Conservation (phyloP, 2,797 vertebrate genomes). For the Poeciliopsis paucimaculata region DNA sequence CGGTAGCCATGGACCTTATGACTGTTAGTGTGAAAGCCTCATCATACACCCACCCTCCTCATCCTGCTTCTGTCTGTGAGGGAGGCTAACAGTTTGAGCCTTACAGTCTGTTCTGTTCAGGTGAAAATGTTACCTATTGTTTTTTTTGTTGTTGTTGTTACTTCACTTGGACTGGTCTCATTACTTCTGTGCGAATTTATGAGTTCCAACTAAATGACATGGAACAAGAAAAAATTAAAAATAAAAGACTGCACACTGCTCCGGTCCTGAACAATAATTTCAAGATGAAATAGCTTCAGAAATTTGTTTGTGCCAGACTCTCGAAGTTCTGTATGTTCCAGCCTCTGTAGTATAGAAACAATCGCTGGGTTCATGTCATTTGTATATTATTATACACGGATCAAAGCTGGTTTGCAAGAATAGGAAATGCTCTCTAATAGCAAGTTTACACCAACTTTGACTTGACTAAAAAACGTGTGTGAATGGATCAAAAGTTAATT, state of each 20-base stretch:
- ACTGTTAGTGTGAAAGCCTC: constrained; percentile 78
- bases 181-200: constrained; percentile 17
- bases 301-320: constrained; percentile 25
- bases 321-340: constrained; percentile 32
- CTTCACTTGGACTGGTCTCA: constrained; percentile 18
- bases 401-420: constrained; percentile 46
- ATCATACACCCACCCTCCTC: constrained; percentile 25
- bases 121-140: constrained; percentile 13
- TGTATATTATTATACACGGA: constrained; percentile 43
- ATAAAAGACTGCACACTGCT: neutral
- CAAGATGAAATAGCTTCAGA: constrained; percentile 38
- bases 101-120: constrained; percentile 25
- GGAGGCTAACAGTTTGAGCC: constrained; percentile 23
- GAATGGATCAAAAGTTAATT: constrained; percentile 59
- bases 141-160: neutral
- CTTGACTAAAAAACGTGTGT: constrained; percentile 59
- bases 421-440: constrained; percentile 52
- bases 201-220: neutral
- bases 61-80: constrained; percentile 23
- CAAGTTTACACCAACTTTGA: constrained; percentile 69
- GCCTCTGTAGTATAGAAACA: constrained; percentile 41
- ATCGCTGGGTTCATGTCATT: constrained; percentile 45
- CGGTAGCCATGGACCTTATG: constrained; percentile 82
- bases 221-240: neutral
- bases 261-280: constrained; percentile 17